These are phyloP conservation scores for Macrotus californicus DNA, from an alignment of 2,113 vertebrate species.

Conservation along the genomic window DNA sequence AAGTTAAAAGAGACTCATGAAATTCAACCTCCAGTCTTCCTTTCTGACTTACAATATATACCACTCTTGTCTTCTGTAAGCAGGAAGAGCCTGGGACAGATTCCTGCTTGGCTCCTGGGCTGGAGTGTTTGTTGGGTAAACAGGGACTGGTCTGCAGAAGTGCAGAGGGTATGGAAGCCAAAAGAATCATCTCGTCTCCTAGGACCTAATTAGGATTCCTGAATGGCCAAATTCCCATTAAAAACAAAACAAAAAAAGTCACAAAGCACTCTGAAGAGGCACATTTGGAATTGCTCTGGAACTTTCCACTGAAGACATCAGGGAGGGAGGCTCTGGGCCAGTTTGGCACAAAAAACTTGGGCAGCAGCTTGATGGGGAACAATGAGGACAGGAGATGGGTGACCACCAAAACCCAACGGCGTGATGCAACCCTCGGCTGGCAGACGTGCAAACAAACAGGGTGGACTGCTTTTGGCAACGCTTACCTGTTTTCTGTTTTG, in stretches of 20 bases:
- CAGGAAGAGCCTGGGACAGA: slow-evolving; percentile 14
- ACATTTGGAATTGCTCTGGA: slow-evolving; percentile 6
- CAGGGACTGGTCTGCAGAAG: slow-evolving; percentile 36
- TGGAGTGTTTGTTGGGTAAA: slow-evolving; percentile 36
- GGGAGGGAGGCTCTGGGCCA: neutral
- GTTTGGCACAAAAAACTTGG: neutral
- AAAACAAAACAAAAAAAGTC: neutral
- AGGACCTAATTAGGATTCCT: slow-evolving; percentile 43
- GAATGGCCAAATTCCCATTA: slow-evolving; percentile 25
- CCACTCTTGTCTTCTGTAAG: slow-evolving; percentile 23
- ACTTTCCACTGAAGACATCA: neutral
- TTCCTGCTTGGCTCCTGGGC: slow-evolving; percentile 30
- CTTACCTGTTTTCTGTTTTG: neutral
- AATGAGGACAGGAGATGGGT: neutral
- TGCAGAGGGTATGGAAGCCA: slow-evolving; percentile 21
- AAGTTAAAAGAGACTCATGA: neutral
- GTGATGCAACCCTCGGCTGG: neutral
- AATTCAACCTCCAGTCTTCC: neutral
- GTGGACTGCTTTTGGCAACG: slow-evolving; percentile 34
- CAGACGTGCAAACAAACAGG: neutral
- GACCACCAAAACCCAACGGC: neutral
- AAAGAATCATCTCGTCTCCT: slow-evolving; percentile 56
- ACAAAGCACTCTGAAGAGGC: neutral
- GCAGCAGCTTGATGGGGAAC: neutral
- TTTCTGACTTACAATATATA: neutral